A percentile compares a stretch with the other conserved stretches of the same genome.
Evolutionary conservation across 2,888 invertebrate genomes (phyloP).

Genomic region (Catocala sponsa): DNA sequence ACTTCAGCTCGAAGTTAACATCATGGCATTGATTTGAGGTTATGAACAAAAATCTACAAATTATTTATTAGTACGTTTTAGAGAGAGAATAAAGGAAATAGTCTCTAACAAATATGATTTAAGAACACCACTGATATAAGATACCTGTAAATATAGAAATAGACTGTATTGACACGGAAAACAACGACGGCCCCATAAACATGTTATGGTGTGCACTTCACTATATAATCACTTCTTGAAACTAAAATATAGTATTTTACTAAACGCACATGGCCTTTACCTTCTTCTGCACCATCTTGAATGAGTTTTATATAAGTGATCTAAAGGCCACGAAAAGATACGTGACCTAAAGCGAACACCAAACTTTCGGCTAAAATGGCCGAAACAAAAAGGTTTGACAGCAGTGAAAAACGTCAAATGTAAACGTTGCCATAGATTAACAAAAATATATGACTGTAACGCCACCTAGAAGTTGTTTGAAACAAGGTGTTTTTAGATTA

Average conservation of each 20-base stretch:
- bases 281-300: conserved; percentile 88
- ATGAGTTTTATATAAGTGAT: conserved; percentile 79
- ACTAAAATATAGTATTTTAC: conserved; percentile 72
- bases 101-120: not conserved
- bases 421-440: conserved; percentile 35
- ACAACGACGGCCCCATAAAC: conserved; percentile 8
- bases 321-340: conserved; percentile 84
- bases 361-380: conserved; percentile 86
- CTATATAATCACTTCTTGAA: conserved; percentile 53
- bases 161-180: conserved; percentile 6
- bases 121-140: conserved; percentile 14
- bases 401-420: conserved; percentile 47
- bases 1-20: conserved; percentile 66
- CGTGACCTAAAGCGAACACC: conserved; percentile 82
- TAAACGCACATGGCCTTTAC: conserved; percentile 86
- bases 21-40: conserved; percentile 76
- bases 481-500: conserved; percentile 23
- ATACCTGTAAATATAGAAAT: conserved; percentile 7
- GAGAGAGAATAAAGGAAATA: not conserved
- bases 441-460: conserved; percentile 4
- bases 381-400: conserved; percentile 79
- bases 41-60: conserved; percentile 49
- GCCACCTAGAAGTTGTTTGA: not conserved
- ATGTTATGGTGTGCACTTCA: conserved; percentile 48
- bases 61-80: not conserved